Base-by-base conservation (phyloP, 2,888 invertebrate genomes). In the Ferrisia virgata region DNA sequence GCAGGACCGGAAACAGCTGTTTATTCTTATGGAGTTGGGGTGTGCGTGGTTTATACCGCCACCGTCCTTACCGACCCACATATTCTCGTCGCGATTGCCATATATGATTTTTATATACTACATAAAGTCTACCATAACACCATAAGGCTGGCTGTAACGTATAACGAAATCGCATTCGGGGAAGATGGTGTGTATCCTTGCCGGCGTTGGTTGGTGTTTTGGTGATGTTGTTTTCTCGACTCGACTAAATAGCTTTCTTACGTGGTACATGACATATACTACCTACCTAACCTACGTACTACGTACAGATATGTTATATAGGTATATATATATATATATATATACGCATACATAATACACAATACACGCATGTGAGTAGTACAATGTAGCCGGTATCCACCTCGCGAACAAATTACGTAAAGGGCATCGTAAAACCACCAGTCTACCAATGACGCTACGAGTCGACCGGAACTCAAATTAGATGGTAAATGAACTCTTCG, bases 1-100 rank as follows among this genome's bases (percentile, higher is more conserved):
- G 81, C 81, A 81, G 81, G 83, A 83, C 83, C 83, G 83, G 83
- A 83, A 83, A 76, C 83, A 72, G 72, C 83, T 83, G 83, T 83
- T 83, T 83, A 83, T 72, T 83, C 43, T 82, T 82, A 31, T 36
- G 69, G 15, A 76, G 72, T 76, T 76, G 33, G 33, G 72, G 36
- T 36, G 72, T 76, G 72, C 72, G 72, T 76, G 72, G 72, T 76
- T n/a, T 36, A 76, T 36, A 76, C 72, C 72, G 72, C 72, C 72
- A 76, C 72, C 72, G 72, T 76, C 69, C 31, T 53, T 36, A 18
- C 72, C 72, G 72, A 76, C 72, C 72, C 72, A 76, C 72, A 76
- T 76, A 76, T 36, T 36, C 25, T 28, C 36, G 33, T 33, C 72
- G 72, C 72, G 36, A 76, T 76, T 76, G 33, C 72, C 72, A 76